Percentiles rank a stretch among this genome's conserved stretches.
These are phyloP conservation scores for Apeira syringaria DNA, from an alignment of 2,888 invertebrate genomes.

Conservation along the genomic window DNA sequence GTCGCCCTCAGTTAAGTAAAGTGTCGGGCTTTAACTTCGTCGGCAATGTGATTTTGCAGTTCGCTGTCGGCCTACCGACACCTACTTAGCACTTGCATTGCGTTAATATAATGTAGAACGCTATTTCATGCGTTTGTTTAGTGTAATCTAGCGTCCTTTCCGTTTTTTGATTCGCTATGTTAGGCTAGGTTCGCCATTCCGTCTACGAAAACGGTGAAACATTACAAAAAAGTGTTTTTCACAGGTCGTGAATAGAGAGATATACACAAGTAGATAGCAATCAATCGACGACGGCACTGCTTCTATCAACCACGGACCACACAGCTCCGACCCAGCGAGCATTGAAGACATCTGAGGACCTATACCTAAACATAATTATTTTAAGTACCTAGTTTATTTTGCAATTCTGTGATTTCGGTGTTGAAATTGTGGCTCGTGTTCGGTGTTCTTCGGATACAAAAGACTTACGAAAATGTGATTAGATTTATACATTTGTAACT, in stretches of 20 bases:
- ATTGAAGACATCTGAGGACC: constrained; percentile 95
- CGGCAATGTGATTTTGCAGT: constrained; percentile 61
- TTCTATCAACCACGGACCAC: constrained; percentile 69
- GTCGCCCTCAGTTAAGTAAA: constrained; percentile 34
- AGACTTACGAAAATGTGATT: constrained; percentile 74
- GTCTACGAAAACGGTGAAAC: constrained; percentile 30
- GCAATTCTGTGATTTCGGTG: constrained; percentile 65
- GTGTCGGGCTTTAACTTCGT: constrained; percentile 38
- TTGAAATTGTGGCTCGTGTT: constrained; percentile 59
- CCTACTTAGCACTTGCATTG: constrained; percentile 55
- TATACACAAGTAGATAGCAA: constrained; percentile 58
- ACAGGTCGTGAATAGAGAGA: constrained; percentile 62
- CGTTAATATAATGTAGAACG: constrained; percentile 59
- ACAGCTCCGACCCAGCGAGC: constrained; percentile 92
- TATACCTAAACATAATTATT: constrained; percentile 55
- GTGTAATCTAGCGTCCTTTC: no score
- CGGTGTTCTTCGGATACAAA: constrained; percentile 60
- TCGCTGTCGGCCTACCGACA: constrained; percentile 59
- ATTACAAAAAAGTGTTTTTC: constrained; percentile 57
- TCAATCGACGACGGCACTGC: constrained; percentile 54
- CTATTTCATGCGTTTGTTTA: no score
- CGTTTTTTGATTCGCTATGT: no score
- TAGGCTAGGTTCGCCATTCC: constrained; percentile 22
- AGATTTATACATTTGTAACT: constrained; percentile 61
- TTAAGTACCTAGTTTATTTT: constrained; percentile 73